Evolutionary conservation across 2,113 vertebrate genomes (phyloP), one percentile per base, ranked within the genome.

Genomic region (Neodon shergylaensis): DNA sequence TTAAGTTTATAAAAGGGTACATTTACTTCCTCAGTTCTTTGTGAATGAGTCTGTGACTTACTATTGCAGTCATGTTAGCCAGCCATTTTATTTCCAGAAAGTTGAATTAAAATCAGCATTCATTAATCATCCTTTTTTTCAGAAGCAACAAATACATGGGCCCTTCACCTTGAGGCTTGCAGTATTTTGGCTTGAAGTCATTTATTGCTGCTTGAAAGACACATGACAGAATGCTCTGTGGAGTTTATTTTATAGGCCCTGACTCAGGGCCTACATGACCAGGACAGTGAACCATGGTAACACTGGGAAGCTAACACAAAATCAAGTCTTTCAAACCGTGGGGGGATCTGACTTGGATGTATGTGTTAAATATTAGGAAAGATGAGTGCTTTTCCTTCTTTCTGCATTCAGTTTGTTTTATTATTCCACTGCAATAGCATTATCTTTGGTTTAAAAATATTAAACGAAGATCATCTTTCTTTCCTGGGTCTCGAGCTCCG

Each of bases 381-480:
- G 33, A 81, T 21, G 47, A 47, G 52, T 65, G 16, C 9, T n/a
- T 54, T 93, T 93, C 92, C 36, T 42, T 86, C 87, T 74, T 93
- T 96, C 72, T 94, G 13, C 54, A 93, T 96, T 96, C 76, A 90
- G 33, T 92, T 54, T 92, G 77, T 85, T 77, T 78, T 92, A 21
- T 87, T 88, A 91, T 70, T 88, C 54, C 74, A 79, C 89, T 82
- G 73, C 83, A 95, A 83, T 94, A 68, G 76, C 33, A 0, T 7
- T 73, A 39, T 94, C 54, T 92, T 96, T 95, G n/a, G n/a, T 90
- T 95, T 87, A 89, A 95, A 97, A 93, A 91, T 91, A 42, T 6
- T 58, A 58, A 58, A 58, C 0, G 58, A 84, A 92, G 92, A 73
- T 95, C 22, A 82, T 19, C 47, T 14, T 76, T 68, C 28, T 70